These are phyloP conservation scores for Spheniscus humboldti DNA, from an alignment of 2,797 vertebrate genomes.

Conservation along the genomic window DNA sequence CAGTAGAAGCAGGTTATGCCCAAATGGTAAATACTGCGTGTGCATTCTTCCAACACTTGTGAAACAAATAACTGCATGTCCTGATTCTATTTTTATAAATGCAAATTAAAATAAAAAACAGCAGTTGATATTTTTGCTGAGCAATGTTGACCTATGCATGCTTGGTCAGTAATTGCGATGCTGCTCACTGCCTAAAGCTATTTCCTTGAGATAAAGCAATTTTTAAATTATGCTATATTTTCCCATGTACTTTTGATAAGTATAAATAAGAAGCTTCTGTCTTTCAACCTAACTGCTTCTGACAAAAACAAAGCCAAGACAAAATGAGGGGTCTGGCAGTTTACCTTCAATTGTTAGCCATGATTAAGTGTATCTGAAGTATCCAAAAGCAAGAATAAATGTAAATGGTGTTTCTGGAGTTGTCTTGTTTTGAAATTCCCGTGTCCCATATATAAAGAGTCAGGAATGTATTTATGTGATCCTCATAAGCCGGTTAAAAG, in stretches of 20 bases:
- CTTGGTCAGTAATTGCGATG: background rate
- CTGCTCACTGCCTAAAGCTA: background rate
- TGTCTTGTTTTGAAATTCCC: background rate
- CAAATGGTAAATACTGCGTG: background rate
- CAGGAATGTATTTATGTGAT: background rate
- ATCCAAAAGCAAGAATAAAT: background rate
- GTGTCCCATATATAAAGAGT: background rate
- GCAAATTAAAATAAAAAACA: slow-evolving; percentile 8
- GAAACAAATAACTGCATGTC: background rate
- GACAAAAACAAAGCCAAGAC: background rate
- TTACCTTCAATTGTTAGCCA: background rate
- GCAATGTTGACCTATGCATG: background rate
- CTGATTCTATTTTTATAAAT: slow-evolving; percentile 22
- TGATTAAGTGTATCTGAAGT: background rate
- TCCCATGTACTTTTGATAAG: background rate
- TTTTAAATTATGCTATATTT: background rate
- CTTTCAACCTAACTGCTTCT: background rate
- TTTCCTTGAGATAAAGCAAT: background rate
- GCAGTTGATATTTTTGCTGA: background rate
- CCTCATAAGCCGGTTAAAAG: background rate
- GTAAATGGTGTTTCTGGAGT: background rate
- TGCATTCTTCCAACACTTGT: background rate
- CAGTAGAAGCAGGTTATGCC: background rate
- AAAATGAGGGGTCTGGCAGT: background rate
- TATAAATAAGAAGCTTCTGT: background rate